These are phyloP conservation scores for Cygnus olor DNA, from an alignment of 2,797 vertebrate species.

Conservation along the genomic window DNA sequence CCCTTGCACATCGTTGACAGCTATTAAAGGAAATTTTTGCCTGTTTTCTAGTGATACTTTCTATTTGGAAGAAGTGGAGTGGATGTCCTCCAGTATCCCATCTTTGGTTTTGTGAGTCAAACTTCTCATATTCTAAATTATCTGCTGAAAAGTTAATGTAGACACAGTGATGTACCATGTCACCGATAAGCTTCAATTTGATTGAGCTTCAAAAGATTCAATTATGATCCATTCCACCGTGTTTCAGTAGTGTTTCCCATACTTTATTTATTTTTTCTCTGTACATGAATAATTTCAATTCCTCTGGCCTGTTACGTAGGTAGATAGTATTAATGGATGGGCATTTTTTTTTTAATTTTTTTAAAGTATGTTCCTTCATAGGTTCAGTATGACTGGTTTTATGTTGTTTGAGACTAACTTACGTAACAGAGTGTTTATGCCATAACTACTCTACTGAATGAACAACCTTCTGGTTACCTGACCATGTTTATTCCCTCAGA, in stretches of 20 bases:
- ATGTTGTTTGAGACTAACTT: not conserved
- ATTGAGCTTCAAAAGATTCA: no score
- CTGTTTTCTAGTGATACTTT: not conserved
- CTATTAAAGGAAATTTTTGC: not conserved
- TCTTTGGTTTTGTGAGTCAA: not conserved
- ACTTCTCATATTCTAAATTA: not conserved
- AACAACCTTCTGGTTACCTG: not conserved
- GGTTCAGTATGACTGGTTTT: not conserved
- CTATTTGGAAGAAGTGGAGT: not conserved
- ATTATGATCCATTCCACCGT: not conserved
- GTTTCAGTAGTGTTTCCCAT: not conserved
- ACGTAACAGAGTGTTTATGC: not conserved
- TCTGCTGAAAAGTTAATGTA: not conserved
- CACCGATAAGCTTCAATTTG: not conserved
- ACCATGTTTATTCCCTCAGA: not conserved
- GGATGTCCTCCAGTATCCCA: not conserved
- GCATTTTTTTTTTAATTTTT: not conserved
- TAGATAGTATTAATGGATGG: not conserved
- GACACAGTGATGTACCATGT: fast-evolving
- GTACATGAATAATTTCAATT: not conserved
- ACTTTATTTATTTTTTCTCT: fast-evolving
- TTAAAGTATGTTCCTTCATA: not conserved
- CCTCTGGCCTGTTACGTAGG: not conserved
- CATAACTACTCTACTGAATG: not conserved
- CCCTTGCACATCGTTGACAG: not conserved